phyloP scores from a whole-genome alignment of 2,888 invertebrate species.

The Drosophila kambysellisi region DNA sequence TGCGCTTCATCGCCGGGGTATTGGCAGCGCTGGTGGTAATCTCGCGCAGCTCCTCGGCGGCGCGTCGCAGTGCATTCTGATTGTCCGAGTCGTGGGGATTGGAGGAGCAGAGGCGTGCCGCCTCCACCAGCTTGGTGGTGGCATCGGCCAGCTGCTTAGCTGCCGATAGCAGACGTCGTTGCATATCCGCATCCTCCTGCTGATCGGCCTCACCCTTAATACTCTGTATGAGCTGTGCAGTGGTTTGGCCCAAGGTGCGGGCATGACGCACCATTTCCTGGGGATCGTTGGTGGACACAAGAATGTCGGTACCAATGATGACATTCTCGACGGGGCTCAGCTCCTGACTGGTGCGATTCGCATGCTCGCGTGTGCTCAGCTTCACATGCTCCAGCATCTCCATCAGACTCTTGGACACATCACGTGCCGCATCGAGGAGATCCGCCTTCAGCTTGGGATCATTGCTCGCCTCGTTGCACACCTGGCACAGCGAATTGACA shows the following conservation, averaged over 20 bases:
- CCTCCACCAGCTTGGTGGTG: constrained; percentile 98
- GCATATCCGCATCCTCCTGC: constrained; percentile 94
- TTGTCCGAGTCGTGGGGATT: constrained; percentile 93
- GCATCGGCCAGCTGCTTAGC: constrained; percentile 98
- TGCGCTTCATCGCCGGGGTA: constrained; percentile 90
- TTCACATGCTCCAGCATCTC: constrained; percentile 96
- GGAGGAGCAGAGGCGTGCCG: constrained; percentile 96
- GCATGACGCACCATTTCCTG: constrained; percentile 98
- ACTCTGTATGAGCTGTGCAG: constrained; percentile 96
- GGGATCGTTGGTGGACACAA: constrained; percentile 94
- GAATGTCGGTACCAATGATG: constrained; percentile 93
- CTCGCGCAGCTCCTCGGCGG: constrained; percentile 96
- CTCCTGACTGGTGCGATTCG: constrained; percentile 90
- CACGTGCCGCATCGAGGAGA: constrained; percentile 93
- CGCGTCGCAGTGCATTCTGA: constrained; percentile 93
- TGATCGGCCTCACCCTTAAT: constrained; percentile 98
- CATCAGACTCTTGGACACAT: constrained; percentile 95
- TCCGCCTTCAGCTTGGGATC: constrained; percentile 90
- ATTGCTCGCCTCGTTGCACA: constrained; percentile 91
- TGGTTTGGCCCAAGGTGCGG: constrained; percentile 95
- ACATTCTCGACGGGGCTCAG: constrained; percentile 94
- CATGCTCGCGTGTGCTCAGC: constrained; percentile 88
- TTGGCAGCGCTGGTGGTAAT: constrained; percentile 95
- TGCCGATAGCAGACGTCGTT: constrained; percentile 95
- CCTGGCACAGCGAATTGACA: constrained; percentile 94